These are phyloP conservation scores for Cantharis lateralis DNA, from an alignment of 2,888 invertebrate species.

Conservation along the genomic window DNA sequence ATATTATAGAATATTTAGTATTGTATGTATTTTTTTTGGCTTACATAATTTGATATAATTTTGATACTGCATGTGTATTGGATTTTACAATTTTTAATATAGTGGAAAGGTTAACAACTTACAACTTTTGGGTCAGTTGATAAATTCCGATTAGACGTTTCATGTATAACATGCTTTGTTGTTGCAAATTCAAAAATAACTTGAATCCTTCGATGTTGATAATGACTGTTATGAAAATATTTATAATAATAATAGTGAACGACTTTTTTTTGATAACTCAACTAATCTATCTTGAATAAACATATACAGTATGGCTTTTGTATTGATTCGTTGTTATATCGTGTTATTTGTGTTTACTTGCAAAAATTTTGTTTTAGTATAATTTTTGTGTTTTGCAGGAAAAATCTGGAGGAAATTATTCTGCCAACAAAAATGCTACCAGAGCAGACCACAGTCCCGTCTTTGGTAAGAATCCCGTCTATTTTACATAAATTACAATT, in stretches of 20 bases:
- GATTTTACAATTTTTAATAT: neutral
- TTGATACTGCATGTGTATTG: neutral
- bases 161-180: constrained; percentile 1
- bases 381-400: constrained; percentile 65
- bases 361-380: neutral
- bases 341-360: neutral
- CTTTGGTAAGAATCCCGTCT: constrained; percentile 72
- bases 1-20: neutral
- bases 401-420: constrained; percentile 78
- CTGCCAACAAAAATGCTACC: constrained; percentile 75
- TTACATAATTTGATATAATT: neutral
- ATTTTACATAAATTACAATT: neutral
- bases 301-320: constrained; percentile 2
- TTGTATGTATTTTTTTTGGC: neutral
- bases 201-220: neutral
- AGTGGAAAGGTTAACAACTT: neutral
- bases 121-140: neutral
- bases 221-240: neutral
- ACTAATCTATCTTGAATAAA: neutral
- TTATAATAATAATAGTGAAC: neutral
- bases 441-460: constrained; percentile 88
- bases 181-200: neutral
- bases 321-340: neutral
- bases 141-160: neutral
- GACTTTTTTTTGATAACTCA: neutral